Evolutionary conservation across 1,140 invertebrate species (phyloP).

Genomic region (Grapholita molesta): DNA sequence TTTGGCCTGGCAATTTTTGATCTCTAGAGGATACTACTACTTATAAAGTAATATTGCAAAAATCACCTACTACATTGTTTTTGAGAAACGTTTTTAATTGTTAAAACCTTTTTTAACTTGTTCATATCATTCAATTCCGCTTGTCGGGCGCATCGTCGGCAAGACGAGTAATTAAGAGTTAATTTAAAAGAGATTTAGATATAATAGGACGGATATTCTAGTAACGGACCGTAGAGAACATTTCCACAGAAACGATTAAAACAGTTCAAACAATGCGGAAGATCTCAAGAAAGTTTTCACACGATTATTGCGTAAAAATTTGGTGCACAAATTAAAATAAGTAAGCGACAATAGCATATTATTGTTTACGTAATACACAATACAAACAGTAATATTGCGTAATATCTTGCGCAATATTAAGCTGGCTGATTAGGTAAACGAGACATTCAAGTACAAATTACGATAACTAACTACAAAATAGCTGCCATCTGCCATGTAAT

Average conservation of each 20-base stretch:
- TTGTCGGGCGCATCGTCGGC: too few species aligned
- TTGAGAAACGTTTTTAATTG: too few species aligned
- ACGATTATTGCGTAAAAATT: constrained; percentile 15
- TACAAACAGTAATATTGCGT: constrained; percentile 12
- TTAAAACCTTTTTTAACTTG: too few species aligned
- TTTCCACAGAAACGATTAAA: constrained; percentile 2
- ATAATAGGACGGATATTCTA: background rate
- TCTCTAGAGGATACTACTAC: too few species aligned
- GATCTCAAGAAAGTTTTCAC: constrained; percentile 9
- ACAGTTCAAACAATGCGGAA: constrained; percentile 5
- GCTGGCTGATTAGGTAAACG: constrained; percentile 7
- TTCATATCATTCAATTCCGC: too few species aligned
- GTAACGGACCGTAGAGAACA: background rate
- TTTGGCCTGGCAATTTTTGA: too few species aligned
- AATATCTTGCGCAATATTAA: background rate
- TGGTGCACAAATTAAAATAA: constrained; percentile 12
- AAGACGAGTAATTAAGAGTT: background rate
- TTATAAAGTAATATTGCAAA: too few species aligned
- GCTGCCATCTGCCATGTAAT: too few species aligned
- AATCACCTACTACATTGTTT: too few species aligned
- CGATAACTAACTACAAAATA: background rate
- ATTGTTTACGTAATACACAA: constrained; percentile 17
- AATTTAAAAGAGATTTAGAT: background rate
- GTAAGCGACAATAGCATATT: constrained; percentile 11
- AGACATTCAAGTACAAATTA: background rate